Conservation (phyloP, 2,888 invertebrate genomes). For the Halictus quadricinctus region DNA sequence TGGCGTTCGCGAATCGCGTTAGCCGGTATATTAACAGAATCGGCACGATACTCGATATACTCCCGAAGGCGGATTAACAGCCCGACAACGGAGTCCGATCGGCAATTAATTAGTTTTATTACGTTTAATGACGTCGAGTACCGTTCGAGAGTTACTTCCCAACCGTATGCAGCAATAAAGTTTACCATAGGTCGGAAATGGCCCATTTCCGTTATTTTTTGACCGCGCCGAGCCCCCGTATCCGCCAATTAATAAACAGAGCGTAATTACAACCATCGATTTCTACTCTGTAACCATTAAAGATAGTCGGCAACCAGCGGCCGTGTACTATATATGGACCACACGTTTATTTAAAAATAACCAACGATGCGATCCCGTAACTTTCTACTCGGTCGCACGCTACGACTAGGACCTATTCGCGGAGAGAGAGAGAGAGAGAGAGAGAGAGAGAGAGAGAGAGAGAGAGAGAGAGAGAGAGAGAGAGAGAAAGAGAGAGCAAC, state of each 20-base stretch:
- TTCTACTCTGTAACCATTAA: neutral
- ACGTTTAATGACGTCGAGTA: neutral
- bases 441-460: too few species aligned
- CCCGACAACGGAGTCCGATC: neutral
- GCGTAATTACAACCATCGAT: neutral
- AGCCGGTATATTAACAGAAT: neutral
- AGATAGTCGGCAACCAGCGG: too few species aligned
- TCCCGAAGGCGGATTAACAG: neutral
- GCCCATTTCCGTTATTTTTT: neutral
- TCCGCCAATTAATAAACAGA: neutral
- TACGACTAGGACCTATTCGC: too few species aligned
- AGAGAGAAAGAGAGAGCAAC: too few species aligned
- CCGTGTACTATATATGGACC: too few species aligned
- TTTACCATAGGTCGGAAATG: neutral
- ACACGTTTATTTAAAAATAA: too few species aligned
- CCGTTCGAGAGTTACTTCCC: neutral
- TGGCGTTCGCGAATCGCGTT: neutral
- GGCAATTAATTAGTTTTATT: neutral
- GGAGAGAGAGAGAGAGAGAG: too few species aligned
- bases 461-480: too few species aligned
- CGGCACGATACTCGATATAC: neutral
- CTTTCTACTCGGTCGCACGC: too few species aligned
- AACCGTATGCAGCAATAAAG: neutral
- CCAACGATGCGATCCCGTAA: too few species aligned
- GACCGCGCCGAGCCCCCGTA: neutral